Base-by-base conservation (phyloP, 1,140 invertebrate genomes). In the Drosophila bipectinata region DNA sequence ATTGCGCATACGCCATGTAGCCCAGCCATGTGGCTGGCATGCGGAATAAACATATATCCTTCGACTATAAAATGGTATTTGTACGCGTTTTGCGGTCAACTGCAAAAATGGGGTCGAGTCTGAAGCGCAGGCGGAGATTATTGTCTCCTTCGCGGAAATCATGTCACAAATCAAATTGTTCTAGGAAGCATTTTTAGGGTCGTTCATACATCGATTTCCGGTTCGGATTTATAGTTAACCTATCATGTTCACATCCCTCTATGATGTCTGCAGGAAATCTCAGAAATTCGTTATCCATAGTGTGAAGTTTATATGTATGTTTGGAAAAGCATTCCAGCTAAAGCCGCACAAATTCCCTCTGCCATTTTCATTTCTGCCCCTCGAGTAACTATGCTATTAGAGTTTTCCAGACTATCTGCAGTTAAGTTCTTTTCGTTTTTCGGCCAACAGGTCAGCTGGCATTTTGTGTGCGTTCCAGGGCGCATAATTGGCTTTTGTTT, bases 1-100 rank as follows among this genome's bases (percentile, higher is more conserved):
- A 85, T 85, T 85, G 82, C 82, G 82, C 82, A 82, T 82, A 82
- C 60, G 79, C 48, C 69, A 81, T 82, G 79, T 55, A 58, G 82
- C 45, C 49, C 3, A 10, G 79, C 48, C 69, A 81, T 82, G 79
- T 52, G 61, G 82, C 45, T 55, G 34, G 44, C 57, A 76, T 61
- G 47, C 51, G 53, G 44, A 41, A 47, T 74, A 58, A 18, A 44
- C 32, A 26, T 81, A 67, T 57, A 68, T 62, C 53, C 18, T 21
- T 9, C 21, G 1, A 41, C 30, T 59, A 62, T 47, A 21, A 47
- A 47, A 47, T 21, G 3, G 44, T 74, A 63, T 44, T 44, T 44
- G 14, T 9, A 44, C 61, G 57, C 60, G 45, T 71, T 58, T 74
- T 87, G 69, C 77, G 81, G 82, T 81, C 82, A 84, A 85, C 77